Conservation (phyloP, 2,797 vertebrate genomes). For the Hybognathus amarus region DNA sequence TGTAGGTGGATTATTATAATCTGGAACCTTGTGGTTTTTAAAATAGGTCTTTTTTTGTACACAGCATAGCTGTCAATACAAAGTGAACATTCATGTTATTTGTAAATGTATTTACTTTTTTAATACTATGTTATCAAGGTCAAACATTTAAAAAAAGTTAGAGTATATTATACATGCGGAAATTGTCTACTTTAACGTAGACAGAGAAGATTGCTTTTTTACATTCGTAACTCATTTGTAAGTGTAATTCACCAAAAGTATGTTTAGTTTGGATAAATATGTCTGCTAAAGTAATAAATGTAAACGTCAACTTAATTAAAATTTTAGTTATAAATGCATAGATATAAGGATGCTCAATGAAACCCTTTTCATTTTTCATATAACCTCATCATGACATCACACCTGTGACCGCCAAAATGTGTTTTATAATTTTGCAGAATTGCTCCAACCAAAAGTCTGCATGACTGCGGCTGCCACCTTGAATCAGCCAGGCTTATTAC, state of each 20-base stretch:
- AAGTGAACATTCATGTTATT: neutral
- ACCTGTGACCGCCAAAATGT: conserved; percentile 19
- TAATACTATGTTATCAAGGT: neutral
- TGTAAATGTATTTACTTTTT: neutral
- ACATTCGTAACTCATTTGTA: neutral
- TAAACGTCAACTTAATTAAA: neutral
- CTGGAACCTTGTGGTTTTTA: neutral
- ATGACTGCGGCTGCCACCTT: conserved; percentile 42
- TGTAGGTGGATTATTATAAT: neutral
- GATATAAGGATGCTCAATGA: conserved; percentile 26
- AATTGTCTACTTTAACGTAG: neutral
- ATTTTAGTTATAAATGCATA: neutral
- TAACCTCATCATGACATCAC: conserved; percentile 46
- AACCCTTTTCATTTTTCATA: conserved; percentile 33
- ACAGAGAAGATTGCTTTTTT: neutral
- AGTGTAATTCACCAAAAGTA: neutral
- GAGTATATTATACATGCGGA: neutral
- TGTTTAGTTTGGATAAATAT: neutral
- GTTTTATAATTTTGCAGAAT: conserved; percentile 45
- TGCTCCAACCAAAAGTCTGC: conserved; percentile 38
- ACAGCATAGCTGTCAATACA: too few species aligned
- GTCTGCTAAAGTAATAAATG: neutral
- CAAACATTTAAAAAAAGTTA: neutral
- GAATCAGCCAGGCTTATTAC: conserved; percentile 52
- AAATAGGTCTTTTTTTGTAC: too few species aligned